These are phyloP conservation scores for Rousettus leschenaultii DNA, from an alignment of 2,113 vertebrate genomes.

Conservation along the genomic window DNA sequence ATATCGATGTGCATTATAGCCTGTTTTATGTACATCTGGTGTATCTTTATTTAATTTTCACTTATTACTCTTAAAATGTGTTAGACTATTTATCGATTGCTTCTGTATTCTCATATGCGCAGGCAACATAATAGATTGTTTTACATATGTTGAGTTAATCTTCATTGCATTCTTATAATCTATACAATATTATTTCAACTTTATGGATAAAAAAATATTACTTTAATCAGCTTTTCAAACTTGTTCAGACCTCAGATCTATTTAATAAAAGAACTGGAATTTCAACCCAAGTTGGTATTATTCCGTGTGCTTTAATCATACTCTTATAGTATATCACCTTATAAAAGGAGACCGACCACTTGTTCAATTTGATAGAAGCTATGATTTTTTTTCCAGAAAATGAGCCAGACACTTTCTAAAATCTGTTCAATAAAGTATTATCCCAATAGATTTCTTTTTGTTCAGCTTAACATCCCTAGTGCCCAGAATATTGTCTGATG, in stretches of 20 bases:
- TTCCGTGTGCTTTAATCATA: neutral
- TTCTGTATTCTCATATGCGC: neutral
- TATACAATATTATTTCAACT: neutral
- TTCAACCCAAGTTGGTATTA: neutral
- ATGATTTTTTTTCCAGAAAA: neutral
- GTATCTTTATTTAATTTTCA: neutral
- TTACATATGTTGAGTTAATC: neutral
- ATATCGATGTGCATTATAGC: neutral
- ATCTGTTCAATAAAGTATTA: neutral
- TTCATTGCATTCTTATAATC: neutral
- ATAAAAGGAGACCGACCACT: neutral
- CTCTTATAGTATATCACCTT: neutral
- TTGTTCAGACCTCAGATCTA: neutral
- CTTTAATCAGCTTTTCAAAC: neutral
- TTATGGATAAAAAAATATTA: neutral
- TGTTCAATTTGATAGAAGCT: neutral
- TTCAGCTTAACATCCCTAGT: neutral
- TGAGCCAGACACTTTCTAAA: neutral
- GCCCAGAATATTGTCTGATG: neutral
- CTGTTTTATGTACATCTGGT: neutral
- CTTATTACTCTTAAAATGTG: neutral
- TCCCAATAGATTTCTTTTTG: neutral
- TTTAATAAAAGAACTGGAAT: neutral
- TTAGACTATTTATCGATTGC: neutral
- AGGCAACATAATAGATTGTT: neutral